Base-by-base conservation (phyloP, 2,888 invertebrate genomes). In the Lasioglossum vierecki region DNA sequence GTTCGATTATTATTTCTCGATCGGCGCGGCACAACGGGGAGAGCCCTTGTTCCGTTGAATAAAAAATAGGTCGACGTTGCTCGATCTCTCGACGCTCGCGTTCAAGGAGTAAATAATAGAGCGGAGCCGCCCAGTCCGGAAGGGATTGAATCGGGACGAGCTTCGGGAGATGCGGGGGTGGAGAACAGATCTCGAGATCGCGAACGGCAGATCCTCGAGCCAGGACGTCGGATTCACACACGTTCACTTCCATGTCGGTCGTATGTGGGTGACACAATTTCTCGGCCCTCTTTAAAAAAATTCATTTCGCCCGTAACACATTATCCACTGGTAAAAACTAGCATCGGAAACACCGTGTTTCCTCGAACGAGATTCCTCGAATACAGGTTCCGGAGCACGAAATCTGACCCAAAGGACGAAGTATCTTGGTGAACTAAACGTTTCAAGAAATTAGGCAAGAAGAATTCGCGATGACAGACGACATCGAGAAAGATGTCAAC, bases 11-110 rank as follows among this genome's bases (percentile, higher is more conserved):
- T 68, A 35, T 68, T 35, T 39, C 39, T 35, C 35, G 39, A 71
- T 71, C 26, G 41, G 5, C 41, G n/a, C 11, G 68, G 6, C 9
- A 2, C 9, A 13, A 13, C 15, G 30, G 30, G 15, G 15, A 63
- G 63, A 30, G 15, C 63, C 30, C 63, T 63, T 63, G 63, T 44
- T 26, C 44, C 71, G 71, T 71, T 41, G 44, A 63, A 63, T 63
- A 63, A 63, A 68, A 77, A 77, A 18, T n/a, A 68, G 63, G 22
- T 68, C 68, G 46, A 44, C 53, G 68, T 49, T 77, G 30, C 68
- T 30, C 49, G 66, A 68, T 68, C 66, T 35, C 46, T 30, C 66
- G 44, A 68, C 46, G n/a, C 63, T 63, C 63, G 63, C 63, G n/a
- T 68, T 77, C 46, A 39, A 44, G n/a, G 49, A 39, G 46, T 35